phyloP scores from a whole-genome alignment of 2,888 invertebrate genomes.

The Conops quadrifasciatus region DNA sequence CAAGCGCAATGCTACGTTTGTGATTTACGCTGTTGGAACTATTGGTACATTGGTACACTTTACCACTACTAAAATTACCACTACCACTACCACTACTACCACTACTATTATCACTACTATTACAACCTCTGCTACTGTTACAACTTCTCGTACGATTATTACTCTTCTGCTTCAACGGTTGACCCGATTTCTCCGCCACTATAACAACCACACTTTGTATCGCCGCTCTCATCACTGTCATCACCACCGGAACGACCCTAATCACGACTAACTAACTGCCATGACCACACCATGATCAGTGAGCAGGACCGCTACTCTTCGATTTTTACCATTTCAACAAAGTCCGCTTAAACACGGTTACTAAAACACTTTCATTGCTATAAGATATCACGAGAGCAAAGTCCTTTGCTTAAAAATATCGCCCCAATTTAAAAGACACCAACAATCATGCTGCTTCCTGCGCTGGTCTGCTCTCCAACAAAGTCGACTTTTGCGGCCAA shows the following conservation, averaged over 20 bases:
- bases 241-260: no score
- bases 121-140: neutral
- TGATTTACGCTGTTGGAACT: neutral
- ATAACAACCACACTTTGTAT: no score
- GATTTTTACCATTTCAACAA: no score
- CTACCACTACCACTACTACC: neutral
- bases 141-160: neutral
- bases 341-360: no score
- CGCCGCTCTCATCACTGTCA: no score
- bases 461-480: neutral
- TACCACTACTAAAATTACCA: neutral
- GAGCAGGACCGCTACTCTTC: no score
- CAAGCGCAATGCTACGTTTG: no score
- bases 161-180: neutral
- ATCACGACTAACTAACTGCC: no score
- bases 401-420: neutral
- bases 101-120: neutral
- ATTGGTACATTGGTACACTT: no score
- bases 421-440: neutral
- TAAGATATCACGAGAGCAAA: neutral
- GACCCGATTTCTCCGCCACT: no score
- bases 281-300: no score
- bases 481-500: neutral
- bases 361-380: neutral
- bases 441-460: constrained; percentile 7